Base-by-base conservation (phyloP, 2,797 vertebrate species). In the Mormyrops boulengeri region DNA sequence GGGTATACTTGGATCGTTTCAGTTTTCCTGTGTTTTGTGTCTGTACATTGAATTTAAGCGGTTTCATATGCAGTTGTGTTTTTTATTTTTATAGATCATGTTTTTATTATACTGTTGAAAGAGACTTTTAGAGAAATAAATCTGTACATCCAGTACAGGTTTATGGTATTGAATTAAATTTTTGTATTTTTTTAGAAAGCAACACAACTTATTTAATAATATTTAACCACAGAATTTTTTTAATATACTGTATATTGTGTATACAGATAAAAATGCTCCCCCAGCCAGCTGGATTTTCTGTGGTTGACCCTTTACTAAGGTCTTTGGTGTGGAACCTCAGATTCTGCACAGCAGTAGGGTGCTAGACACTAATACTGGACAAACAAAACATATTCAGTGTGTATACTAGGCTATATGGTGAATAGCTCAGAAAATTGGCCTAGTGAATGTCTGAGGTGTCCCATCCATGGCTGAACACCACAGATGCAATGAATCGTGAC, bases 331-430 rank as follows among this genome's bases (percentile, higher is more conserved):
- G 95, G 95, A 93, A 89, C 69, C 89, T 91, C 30, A 95, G 95
- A 92, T 94, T 95, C 91, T 95, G 95, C 91, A 93, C 95, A 90
- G 92, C 95, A 66, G 94, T 95, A 0, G 93, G 94, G 0, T 91
- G 92, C 50, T 93, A 94, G 73, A 60, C 95, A 5, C 90, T 96
- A 85, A 91, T 95, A 90, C 92, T 96, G 50, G 93, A 95, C 53
- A 92, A 94, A 91, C 90, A 93, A 88, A 93, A 95, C 93, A 94
- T 96, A 62, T 62, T 26, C 57, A 9, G 57, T 26, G n/a, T 9
- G 2, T 9, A 62, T 62, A 62, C n/a, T 62, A 26, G 57, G n/a
- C 57, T 22, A 3, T 22, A 3, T 26, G 60, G 7, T 62, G 22
- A 8, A 26, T 62, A 22, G n/a, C 60, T 62, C n/a, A 11, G 60